A percentile compares a stretch with the other conserved stretches of the same genome.
Conservation (phyloP, 2,797 vertebrate genomes). For the Heterohyrax brucei region DNA sequence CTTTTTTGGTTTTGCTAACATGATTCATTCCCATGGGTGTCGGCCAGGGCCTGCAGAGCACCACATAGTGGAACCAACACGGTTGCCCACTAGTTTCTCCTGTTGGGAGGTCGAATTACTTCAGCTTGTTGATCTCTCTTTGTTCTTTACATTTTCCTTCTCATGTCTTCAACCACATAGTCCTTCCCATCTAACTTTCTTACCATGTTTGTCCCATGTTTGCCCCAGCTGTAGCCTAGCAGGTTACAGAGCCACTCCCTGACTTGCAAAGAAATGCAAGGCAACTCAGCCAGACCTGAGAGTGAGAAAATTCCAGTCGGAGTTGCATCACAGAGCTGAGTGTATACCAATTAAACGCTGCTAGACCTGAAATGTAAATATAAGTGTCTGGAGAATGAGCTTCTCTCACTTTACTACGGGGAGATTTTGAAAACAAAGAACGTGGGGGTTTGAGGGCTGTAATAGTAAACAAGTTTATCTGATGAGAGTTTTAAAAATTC, state of each 20-base stretch:
- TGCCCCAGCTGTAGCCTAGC: no score
- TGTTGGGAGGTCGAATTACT: background rate
- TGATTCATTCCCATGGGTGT: background rate
- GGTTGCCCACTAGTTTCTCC: rapidly evolving
- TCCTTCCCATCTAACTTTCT: background rate
- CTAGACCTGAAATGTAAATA: background rate
- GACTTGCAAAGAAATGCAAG: background rate
- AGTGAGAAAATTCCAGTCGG: background rate
- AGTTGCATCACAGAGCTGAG: background rate
- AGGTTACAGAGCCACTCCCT: no score
- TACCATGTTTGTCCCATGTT: background rate
- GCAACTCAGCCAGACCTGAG: background rate
- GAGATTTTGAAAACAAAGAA: constrained; percentile 45
- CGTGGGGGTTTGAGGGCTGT: background rate
- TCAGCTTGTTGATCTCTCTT: background rate
- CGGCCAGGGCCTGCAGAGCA: background rate
- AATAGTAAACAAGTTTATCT: constrained; percentile 50
- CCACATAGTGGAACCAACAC: background rate
- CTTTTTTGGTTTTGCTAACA: background rate
- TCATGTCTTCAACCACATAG: background rate
- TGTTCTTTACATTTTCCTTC: background rate
- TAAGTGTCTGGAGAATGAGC: rapidly evolving
- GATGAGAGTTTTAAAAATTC: constrained; percentile 51
- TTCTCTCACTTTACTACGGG: background rate
- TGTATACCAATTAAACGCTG: background rate